Evolutionary conservation across 92 coral and sea anemone species (phyloP).

Genomic region (Paramuricea clavata): DNA sequence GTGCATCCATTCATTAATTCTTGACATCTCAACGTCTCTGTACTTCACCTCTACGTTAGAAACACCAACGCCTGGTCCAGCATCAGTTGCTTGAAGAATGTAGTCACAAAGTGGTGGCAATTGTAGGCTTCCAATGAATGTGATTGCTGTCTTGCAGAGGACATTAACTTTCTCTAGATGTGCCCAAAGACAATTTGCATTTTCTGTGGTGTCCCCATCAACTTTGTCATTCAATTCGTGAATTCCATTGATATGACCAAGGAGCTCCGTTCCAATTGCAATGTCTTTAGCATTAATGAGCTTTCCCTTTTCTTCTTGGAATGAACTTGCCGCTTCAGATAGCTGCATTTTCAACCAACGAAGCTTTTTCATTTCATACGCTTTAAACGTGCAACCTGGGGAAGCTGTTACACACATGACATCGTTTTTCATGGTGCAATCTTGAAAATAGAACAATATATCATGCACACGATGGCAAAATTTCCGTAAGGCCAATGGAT

Average conservation of each 20-base stretch:
- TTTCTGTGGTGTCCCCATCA: too few species aligned
- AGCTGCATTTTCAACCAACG: constrained; percentile 43
- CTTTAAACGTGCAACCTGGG: constrained; percentile 56
- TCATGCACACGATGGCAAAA: constrained; percentile 69
- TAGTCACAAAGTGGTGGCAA: constrained; percentile 54
- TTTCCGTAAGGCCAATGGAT: constrained; percentile 52
- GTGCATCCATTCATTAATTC: constrained; percentile 51
- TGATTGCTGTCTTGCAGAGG: constrained; percentile 19
- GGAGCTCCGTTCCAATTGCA: too few species aligned
- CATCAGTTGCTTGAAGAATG: constrained; percentile 66
- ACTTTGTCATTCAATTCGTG: too few species aligned
- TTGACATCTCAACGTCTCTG: constrained; percentile 63
- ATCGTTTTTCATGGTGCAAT: constrained; percentile 65
- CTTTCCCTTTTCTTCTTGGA: too few species aligned
- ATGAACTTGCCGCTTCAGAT: constrained; percentile 39
- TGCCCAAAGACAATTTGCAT: too few species aligned
- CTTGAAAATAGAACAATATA: too few species aligned
- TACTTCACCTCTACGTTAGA: constrained; percentile 55
- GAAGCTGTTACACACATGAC: constrained; percentile 47
- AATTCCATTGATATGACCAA: too few species aligned
- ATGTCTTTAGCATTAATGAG: too few species aligned
- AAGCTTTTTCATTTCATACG: constrained; percentile 50
- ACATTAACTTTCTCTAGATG: too few species aligned
- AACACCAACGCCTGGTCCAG: constrained; percentile 64
- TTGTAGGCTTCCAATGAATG: constrained; percentile 41